A percentile compares a stretch with the other conserved stretches of the same genome.
phyloP scores from a whole-genome alignment of 2,113 vertebrate species.

The Protobothrops flavoviridis region DNA sequence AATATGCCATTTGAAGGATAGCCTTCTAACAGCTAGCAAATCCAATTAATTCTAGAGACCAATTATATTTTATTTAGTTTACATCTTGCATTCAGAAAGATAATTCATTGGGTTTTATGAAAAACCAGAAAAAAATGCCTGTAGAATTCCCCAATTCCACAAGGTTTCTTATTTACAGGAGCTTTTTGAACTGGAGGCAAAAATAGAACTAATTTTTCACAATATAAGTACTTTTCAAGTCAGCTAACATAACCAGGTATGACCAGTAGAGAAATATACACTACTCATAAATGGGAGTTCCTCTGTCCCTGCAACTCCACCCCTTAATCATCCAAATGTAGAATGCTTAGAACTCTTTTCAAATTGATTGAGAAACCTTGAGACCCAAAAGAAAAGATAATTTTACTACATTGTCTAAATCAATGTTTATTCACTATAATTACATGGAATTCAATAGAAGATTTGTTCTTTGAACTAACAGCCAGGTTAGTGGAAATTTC shows the following conservation, averaged over 20 bases:
- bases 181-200: neutral
- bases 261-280: neutral
- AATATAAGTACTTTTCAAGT: neutral
- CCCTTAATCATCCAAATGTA: neutral
- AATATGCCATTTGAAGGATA: slow-evolving; percentile 23
- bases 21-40: neutral
- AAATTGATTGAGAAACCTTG: neutral
- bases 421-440: neutral
- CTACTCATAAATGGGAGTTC: neutral
- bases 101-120: neutral
- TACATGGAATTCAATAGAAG: neutral
- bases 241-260: neutral
- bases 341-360: neutral
- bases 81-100: neutral
- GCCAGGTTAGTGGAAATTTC: neutral
- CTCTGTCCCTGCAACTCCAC: neutral
- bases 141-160: neutral
- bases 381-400: neutral
- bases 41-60: neutral
- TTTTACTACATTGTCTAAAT: neutral
- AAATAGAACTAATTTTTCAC: neutral
- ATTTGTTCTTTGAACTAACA: neutral
- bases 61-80: slow-evolving; percentile 13
- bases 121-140: neutral
- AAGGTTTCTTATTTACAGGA: neutral